Evolutionary conservation across 2,113 vertebrate genomes (phyloP).

Genomic region (Fregetta grallaria): DNA sequence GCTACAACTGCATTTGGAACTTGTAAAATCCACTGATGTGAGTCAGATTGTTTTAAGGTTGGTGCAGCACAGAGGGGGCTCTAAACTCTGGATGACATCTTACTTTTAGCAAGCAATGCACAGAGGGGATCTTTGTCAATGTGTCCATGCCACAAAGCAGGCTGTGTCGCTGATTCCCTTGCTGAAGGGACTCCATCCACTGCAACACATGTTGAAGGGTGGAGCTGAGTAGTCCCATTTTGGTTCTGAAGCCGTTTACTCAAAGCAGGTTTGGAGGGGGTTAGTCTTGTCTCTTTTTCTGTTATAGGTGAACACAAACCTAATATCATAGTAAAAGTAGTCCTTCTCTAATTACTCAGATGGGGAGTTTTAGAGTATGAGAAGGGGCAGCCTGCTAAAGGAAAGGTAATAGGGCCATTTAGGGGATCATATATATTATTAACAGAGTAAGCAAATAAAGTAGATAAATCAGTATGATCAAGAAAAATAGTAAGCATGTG

Average conservation of each 20-base stretch:
- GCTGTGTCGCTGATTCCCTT: neutral
- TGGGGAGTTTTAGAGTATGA: neutral
- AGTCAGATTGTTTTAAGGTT: neutral
- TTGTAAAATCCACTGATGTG: neutral
- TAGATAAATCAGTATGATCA: conserved; percentile 46
- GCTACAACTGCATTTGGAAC: neutral
- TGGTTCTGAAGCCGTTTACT: neutral
- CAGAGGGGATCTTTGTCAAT: neutral
- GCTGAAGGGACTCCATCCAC: neutral
- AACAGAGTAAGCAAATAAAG: conserved; percentile 50
- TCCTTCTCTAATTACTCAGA: neutral
- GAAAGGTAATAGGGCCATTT: neutral
- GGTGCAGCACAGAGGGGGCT: neutral
- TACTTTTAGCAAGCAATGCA: neutral
- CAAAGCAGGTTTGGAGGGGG: neutral
- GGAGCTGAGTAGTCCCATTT: neutral
- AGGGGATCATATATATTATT: conserved; percentile 35
- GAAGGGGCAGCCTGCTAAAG: conserved; percentile 5
- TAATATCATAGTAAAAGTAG: neutral
- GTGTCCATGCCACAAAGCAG: neutral
- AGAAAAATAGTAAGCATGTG: conserved; percentile 61
- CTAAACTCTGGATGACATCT: neutral
- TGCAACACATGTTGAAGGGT: neutral
- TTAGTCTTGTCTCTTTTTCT: neutral
- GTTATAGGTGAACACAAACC: neutral